Evolutionary conservation across 2,888 invertebrate species (phyloP).

Genomic region (Emmelina monodactyla): DNA sequence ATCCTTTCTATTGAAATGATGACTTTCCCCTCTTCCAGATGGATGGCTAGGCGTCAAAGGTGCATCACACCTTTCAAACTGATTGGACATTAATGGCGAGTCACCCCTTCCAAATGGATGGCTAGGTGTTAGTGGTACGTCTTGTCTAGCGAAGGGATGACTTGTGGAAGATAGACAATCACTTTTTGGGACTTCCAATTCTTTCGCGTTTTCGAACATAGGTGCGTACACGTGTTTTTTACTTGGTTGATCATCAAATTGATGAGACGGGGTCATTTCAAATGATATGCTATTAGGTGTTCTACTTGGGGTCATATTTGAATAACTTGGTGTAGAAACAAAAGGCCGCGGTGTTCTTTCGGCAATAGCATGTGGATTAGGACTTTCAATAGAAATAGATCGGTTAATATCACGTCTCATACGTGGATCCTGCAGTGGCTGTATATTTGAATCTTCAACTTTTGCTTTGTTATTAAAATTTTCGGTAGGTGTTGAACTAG

Average conservation of each 20-base stretch:
- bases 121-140: slow-evolving; percentile 31
- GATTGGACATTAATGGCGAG: slow-evolving; percentile 22
- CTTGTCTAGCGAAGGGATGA: slow-evolving; percentile 29
- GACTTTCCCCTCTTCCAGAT: slow-evolving; percentile 20
- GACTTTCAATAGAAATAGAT: slow-evolving; percentile 18
- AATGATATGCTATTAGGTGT: slow-evolving; percentile 27
- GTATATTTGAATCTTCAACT: not conserved
- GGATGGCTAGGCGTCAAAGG: slow-evolving; percentile 16
- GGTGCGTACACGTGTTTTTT: slow-evolving; percentile 46
- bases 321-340: slow-evolving; percentile 9
- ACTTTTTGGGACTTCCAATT: slow-evolving; percentile 24
- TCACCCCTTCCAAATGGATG: slow-evolving; percentile 32
- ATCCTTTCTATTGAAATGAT: slow-evolving; percentile 22
- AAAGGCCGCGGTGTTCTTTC: slow-evolving; percentile 22
- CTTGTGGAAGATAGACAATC: slow-evolving; percentile 28
- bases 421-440: slow-evolving; percentile 30
- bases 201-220: slow-evolving; percentile 10
- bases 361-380: slow-evolving; percentile 20
- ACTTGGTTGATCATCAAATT: slow-evolving; percentile 25
- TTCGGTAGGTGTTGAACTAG: too few species aligned
- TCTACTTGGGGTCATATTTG: slow-evolving; percentile 18
- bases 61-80: slow-evolving; percentile 24
- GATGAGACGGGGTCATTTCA: slow-evolving; percentile 30
- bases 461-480: too few species aligned
- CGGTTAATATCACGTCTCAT: slow-evolving; percentile 29